Base-by-base conservation (phyloP, 2,888 invertebrate species). In the Papilio gigon region DNA sequence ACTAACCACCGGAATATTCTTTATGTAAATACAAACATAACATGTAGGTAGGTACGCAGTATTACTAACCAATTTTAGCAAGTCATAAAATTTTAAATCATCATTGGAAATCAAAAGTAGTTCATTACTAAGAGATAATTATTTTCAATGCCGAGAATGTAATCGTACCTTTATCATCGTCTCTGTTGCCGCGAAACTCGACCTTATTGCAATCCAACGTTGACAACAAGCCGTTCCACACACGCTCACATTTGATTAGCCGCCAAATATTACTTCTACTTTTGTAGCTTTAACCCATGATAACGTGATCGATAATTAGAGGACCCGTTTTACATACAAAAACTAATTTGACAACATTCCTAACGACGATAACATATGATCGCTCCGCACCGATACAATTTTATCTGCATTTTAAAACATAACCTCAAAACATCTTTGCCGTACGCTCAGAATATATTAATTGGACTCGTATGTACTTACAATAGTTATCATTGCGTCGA, bases 381-480 rank as follows among this genome's bases (percentile, higher is more conserved):
- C 65, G 63, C 47, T 70, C 65, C 12, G 60, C 53, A 40, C 25
- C 42, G 50, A 63, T 40, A 65, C 60, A 53, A 40, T 53, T 60
- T 65, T 62, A 65, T 42, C 44, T 53, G 66, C 68, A 75, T 75
- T 71, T 73, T 74, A 68, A 71, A 77, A 88, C 86, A 88, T 91
- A 91, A 91, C 90, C 91, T 91, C 88, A 88, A 90, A 90, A 86
- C 82, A 76, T 47, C 74, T 78, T 75, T 76, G 79, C 76, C 74
- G 71, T 73, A 56, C 74, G 71, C 72, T 73, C 72, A 70, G 72
- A 71, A 68, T 72, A 71, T 74, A 71, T 71, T 72, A 71, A 75
- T 75, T 75, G 74, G 68, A 71, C 71, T 75, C 71, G 73, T 74
- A 79, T 78, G 67, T 77, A 90, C 90, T 91, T 83, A 91, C 90